Evolutionary conservation across 1,140 invertebrate genomes (phyloP).

Genomic region (Scaptomyza montana): DNA sequence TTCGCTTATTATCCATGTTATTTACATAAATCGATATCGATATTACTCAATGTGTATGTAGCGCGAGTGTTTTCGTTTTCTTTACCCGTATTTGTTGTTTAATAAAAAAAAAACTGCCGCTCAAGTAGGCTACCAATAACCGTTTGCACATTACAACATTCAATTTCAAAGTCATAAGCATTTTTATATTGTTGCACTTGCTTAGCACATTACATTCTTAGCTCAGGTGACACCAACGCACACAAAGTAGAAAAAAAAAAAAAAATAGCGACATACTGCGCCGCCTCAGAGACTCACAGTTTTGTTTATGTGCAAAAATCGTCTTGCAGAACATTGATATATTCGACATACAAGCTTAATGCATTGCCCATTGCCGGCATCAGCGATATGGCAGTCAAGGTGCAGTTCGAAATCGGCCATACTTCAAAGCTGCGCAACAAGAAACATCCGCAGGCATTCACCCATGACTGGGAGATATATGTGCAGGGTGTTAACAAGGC

Average conservation of each 20-base stretch:
- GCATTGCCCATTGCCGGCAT: conserved; percentile 40
- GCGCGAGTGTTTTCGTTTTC: conserved; percentile 51
- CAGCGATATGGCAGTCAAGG: conserved; percentile 88
- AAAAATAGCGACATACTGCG: conserved; percentile 23
- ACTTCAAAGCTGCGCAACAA: conserved; percentile 91
- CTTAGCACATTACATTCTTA: conserved; percentile 18
- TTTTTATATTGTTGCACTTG: neutral
- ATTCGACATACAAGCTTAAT: conserved; percentile 38
- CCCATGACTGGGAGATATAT: conserved; percentile 99
- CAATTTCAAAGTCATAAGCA: conserved; percentile 1
- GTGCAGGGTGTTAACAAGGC: conserved; percentile 93
- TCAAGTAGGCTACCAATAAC: neutral
- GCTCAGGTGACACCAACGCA: conserved; percentile 13
- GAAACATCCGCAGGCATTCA: conserved; percentile 91
- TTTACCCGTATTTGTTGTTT: conserved; percentile 31
- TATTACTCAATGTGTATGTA: conserved; percentile 52
- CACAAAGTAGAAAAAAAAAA: conserved; percentile 18
- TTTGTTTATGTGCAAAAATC: conserved; percentile 38
- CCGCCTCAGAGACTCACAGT: conserved; percentile 19
- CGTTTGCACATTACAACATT: neutral
- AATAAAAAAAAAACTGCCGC: conserved; percentile 29
- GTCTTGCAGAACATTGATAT: conserved; percentile 33
- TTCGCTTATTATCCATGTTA: conserved; percentile 12
- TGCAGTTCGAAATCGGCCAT: conserved; percentile 96
- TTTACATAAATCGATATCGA: conserved; percentile 40